These are phyloP conservation scores for Thermophis baileyi DNA, from an alignment of 2,113 vertebrate genomes.

Conservation along the genomic window DNA sequence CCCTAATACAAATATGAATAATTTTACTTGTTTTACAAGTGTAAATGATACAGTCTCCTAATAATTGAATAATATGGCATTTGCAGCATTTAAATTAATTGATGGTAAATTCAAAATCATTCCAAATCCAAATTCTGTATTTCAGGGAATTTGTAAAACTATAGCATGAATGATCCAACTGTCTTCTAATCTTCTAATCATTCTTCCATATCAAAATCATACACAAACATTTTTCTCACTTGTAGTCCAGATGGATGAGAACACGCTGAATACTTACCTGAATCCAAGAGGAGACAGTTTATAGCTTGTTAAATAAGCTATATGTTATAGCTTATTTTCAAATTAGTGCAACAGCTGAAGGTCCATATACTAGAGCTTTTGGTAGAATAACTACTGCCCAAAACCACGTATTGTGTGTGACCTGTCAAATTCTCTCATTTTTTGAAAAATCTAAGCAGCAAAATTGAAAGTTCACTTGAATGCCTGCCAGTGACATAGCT, in stretches of 20 bases:
- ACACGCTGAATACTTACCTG: not conserved
- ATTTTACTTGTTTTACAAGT: slow-evolving; percentile 16
- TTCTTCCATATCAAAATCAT: not conserved
- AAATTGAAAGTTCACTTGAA: not conserved
- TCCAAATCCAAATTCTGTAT: not conserved
- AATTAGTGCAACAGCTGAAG: not conserved
- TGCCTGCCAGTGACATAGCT: not conserved
- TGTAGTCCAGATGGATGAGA: not conserved
- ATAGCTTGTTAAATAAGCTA: too few species aligned
- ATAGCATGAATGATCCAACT: not conserved
- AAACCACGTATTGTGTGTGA: not conserved
- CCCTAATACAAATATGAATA: not conserved
- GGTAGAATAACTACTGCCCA: not conserved
- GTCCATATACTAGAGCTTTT: not conserved
- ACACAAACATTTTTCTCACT: not conserved
- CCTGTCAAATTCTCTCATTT: too few species aligned
- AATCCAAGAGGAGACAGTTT: slow-evolving; percentile 4
- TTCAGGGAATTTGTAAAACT: slow-evolving; percentile 12
- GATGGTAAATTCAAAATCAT: slow-evolving; percentile 31
- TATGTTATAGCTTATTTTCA: not conserved
- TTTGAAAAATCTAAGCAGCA: not conserved
- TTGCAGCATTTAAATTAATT: slow-evolving; percentile 15
- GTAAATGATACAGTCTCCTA: fast-evolving
- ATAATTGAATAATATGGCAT: slow-evolving; percentile 17
- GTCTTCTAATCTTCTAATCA: not conserved